Conservation (phyloP, 2,797 vertebrate species). For the Chelonia mydas region DNA sequence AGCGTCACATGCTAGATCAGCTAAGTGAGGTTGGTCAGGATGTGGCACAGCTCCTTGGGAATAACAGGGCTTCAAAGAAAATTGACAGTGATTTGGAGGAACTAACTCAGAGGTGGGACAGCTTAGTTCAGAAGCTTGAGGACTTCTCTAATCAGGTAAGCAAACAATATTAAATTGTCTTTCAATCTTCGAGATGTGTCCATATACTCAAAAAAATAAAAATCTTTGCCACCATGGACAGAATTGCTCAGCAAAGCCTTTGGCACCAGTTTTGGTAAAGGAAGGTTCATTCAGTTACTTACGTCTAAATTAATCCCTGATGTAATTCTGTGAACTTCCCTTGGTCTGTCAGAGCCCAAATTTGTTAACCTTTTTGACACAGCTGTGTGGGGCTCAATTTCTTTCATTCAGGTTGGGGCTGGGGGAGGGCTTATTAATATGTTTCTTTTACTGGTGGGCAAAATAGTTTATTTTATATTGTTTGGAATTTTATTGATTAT, state of each 20-base stretch:
- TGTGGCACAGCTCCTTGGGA: slow-evolving; percentile 87
- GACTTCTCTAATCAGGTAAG: slow-evolving; percentile 94
- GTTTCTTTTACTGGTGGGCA: slow-evolving; percentile 50
- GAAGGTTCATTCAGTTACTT: accelerated
- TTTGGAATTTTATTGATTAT: neutral
- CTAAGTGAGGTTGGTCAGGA: slow-evolving; percentile 93
- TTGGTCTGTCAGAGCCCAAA: neutral
- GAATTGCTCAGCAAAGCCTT: neutral
- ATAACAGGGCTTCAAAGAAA: slow-evolving; percentile 80
- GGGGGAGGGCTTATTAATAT: neutral
- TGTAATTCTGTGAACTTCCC: neutral
- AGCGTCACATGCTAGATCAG: slow-evolving; percentile 89
- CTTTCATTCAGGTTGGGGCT: slow-evolving; percentile 47
- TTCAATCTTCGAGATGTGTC: neutral
- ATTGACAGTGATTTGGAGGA: slow-evolving; percentile 90
- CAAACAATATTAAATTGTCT: neutral
- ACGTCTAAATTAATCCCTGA: neutral
- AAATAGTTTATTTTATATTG: neutral
- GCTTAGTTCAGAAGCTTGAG: slow-evolving; percentile 94
- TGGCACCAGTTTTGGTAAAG: neutral
- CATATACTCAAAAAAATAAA: neutral
- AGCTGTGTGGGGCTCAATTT: neutral
- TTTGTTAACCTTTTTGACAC: slow-evolving; percentile 25
- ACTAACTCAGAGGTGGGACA: slow-evolving; percentile 95
- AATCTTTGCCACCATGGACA: neutral